phyloP scores from a whole-genome alignment of 2,888 invertebrate genomes.

The Terebella lapidaria region DNA sequence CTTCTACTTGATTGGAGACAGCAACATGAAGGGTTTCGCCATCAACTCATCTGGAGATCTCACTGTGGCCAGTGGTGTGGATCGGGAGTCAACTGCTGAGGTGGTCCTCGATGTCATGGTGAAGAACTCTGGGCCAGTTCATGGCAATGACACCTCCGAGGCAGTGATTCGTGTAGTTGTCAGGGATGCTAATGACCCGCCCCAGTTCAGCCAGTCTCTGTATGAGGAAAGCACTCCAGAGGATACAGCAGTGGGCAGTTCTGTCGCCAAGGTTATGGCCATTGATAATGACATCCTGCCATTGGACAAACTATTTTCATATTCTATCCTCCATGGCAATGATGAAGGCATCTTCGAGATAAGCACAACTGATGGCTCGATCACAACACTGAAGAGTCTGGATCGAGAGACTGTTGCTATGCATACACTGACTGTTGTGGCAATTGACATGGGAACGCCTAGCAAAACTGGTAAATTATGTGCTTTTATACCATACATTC shows the following conservation, averaged over 20 bases:
- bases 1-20: conserved; percentile 87
- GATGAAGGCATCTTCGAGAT: conserved; percentile 26
- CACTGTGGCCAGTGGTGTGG: conserved; percentile 65
- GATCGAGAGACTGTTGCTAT: conserved; percentile 37
- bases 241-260: conserved; percentile 78
- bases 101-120: conserved; percentile 75
- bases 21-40: conserved; percentile 84
- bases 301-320: conserved; percentile 32
- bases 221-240: conserved; percentile 78
- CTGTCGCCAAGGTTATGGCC: conserved; percentile 76
- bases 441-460: conserved; percentile 15
- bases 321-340: conserved; percentile 36
- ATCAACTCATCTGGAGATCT: conserved; percentile 78
- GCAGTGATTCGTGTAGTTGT: conserved; percentile 89
- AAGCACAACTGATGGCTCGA: conserved; percentile 29
- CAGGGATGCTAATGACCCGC: conserved; percentile 94
- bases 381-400: conserved; percentile 31
- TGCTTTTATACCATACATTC: too few species aligned
- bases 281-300: conserved; percentile 53
- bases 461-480: not conserved
- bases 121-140: conserved; percentile 88
- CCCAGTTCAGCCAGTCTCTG: conserved; percentile 74
- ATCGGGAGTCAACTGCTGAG: conserved; percentile 38
- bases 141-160: conserved; percentile 91
- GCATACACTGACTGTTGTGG: conserved; percentile 38